Percentiles rank a stretch among this genome's conserved stretches.
These are phyloP conservation scores for Yponomeuta malinellus DNA, from an alignment of 2,888 invertebrate species.

Conservation along the genomic window DNA sequence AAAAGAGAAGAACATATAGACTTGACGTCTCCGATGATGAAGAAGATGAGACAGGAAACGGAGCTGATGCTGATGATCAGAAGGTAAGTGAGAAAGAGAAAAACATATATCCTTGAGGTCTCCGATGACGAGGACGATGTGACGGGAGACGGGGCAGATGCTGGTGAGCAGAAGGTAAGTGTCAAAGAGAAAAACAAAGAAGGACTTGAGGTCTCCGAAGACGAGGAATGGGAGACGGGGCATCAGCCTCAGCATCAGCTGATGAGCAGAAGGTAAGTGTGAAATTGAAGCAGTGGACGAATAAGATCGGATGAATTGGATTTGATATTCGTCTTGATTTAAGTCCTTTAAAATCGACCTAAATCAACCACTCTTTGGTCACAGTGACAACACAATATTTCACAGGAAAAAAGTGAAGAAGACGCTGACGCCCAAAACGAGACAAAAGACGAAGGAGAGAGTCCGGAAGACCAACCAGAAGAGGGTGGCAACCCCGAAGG, in stretches of 20 bases:
- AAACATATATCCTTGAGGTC: constrained; percentile 23
- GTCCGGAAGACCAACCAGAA: constrained; percentile 33
- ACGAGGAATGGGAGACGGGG: too few species aligned
- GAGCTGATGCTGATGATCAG: constrained; percentile 25
- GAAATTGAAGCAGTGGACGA: not conserved
- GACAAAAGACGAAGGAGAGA: constrained; percentile 63
- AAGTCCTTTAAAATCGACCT: too few species aligned
- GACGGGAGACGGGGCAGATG: constrained; percentile 21
- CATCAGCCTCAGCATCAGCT: too few species aligned
- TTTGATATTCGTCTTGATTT: too few species aligned
- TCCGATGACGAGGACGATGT: constrained; percentile 30
- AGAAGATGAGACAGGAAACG: constrained; percentile 30
- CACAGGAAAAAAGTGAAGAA: constrained; percentile 25
- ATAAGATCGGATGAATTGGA: too few species aligned
- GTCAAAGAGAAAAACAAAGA: too few species aligned
- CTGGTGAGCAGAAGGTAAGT: constrained; percentile 20
- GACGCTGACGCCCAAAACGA: constrained; percentile 45
- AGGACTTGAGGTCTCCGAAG: too few species aligned
- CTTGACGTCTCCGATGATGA: constrained; percentile 31
- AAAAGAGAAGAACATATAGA: not conserved
- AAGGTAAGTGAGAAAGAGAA: constrained; percentile 16
- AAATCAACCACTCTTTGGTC: too few species aligned
- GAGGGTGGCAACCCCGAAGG: constrained; percentile 19
- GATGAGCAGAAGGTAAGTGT: constrained; percentile 5
- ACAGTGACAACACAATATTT: constrained; percentile 4